Conservation (phyloP, 2,888 invertebrate species). For the Xylophagus ater region DNA sequence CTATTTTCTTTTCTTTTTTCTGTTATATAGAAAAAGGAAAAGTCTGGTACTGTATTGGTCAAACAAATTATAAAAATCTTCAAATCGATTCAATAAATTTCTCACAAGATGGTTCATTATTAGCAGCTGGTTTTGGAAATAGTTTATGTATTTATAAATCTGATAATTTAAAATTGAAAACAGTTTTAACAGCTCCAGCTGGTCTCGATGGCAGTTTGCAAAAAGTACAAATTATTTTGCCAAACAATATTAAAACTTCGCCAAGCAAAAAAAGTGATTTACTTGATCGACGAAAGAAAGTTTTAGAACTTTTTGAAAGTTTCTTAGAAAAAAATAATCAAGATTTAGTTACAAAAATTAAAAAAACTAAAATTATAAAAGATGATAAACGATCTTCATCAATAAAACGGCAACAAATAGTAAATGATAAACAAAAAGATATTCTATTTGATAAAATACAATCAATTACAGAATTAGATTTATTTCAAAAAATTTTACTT, state of each 20-base stretch:
- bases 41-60: conserved; percentile 54
- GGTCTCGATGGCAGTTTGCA: conserved; percentile 30
- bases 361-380: conserved; percentile 18
- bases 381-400: conserved; percentile 5
- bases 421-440: conserved; percentile 21
- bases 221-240: conserved; percentile 27
- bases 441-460: conserved; percentile 25
- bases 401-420: not conserved
- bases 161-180: conserved; percentile 46
- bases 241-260: conserved; percentile 1
- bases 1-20: too few relatives aligned
- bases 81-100: conserved; percentile 50
- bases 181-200: conserved; percentile 39
- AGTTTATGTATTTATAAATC: conserved; percentile 60
- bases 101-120: conserved; percentile 63
- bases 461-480: conserved; percentile 28
- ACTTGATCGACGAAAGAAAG: conserved; percentile 25
- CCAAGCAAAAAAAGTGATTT: conserved; percentile 4
- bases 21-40: conserved; percentile 41
- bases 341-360: conserved; percentile 23
- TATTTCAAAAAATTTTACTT: conserved; percentile 33
- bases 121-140: conserved; percentile 57
- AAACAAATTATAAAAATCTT: conserved; percentile 50
- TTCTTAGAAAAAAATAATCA: conserved; percentile 28
- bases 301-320: conserved; percentile 26